Percentiles rank a stretch among this genome's conserved stretches.
Conservation (phyloP, 1,140 invertebrate genomes). For the Drosophila lacteicornis region DNA sequence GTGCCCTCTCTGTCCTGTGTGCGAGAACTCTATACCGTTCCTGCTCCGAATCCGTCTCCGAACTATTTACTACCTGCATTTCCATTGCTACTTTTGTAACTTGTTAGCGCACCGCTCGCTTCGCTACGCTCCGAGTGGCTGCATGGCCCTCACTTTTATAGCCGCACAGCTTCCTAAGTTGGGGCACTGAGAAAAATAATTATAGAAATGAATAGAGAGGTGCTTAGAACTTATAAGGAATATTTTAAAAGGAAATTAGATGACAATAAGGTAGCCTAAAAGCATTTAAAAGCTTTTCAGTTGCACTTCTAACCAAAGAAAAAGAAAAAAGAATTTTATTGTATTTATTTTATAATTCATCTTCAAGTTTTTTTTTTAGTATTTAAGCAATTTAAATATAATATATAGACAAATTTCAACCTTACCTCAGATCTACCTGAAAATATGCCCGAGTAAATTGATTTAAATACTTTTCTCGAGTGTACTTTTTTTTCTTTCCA, state of each 20-base stretch:
- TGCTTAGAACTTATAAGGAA: too few species aligned
- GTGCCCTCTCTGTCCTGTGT: slow-evolving; percentile 25
- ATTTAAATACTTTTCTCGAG: slow-evolving; percentile 9
- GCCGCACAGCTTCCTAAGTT: slow-evolving; percentile 37
- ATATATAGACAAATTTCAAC: too few species aligned
- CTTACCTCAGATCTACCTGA: too few species aligned
- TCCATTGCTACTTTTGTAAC: slow-evolving; percentile 83
- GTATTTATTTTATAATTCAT: not conserved
- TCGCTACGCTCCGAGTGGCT: slow-evolving; percentile 49
- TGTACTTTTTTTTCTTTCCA: slow-evolving; percentile 13
- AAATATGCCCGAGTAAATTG: too few species aligned
- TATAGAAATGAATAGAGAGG: too few species aligned
- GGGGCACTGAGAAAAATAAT: not conserved
- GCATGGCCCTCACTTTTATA: slow-evolving; percentile 44
- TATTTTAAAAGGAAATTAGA: not conserved
- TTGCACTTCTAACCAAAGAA: too few species aligned
- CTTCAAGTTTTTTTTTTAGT: not conserved
- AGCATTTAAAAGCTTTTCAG: too few species aligned
- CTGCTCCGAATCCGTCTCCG: not conserved
- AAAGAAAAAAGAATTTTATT: not conserved
- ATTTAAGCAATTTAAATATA: not conserved
- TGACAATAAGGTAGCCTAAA: not conserved
- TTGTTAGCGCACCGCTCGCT: slow-evolving; percentile 70
- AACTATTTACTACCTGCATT: slow-evolving; percentile 83
- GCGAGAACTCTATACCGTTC: not conserved